phyloP scores from a whole-genome alignment of 2,113 vertebrate genomes.

The Pristiophorus japonicus region DNA sequence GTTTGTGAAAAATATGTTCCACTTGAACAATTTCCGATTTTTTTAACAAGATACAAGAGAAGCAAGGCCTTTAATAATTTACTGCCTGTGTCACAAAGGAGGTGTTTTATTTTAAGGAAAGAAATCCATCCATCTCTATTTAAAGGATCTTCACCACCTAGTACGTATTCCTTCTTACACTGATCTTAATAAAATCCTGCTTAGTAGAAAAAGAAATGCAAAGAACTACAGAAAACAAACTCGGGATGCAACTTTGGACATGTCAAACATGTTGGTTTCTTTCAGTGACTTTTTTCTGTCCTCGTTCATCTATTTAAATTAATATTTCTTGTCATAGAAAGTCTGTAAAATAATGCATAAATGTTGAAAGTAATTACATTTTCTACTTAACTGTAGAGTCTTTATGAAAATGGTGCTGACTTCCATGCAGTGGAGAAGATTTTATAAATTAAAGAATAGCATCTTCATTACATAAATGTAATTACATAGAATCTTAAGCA shows the following conservation, averaged over 20 bases:
- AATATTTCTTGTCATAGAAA: not conserved
- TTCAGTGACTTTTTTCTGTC: too few relatives aligned
- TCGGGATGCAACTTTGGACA: not conserved
- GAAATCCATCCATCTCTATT: not conserved
- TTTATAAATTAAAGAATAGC: too few relatives aligned
- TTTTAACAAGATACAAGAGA: not conserved
- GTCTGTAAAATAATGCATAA: not conserved
- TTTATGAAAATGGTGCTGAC: too few relatives aligned
- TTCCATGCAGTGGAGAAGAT: too few relatives aligned
- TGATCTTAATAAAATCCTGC: not conserved
- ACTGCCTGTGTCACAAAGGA: not conserved
- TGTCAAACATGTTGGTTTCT: too few relatives aligned
- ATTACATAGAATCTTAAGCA: too few relatives aligned
- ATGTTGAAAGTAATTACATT: too few relatives aligned
- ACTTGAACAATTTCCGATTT: not conserved
- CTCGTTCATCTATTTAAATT: too few relatives aligned
- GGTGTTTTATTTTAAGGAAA: not conserved
- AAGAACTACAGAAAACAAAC: not conserved
- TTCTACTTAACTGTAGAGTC: not conserved
- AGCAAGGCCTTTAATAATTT: not conserved
- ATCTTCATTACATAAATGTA: too few relatives aligned
- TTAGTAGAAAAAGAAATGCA: not conserved
- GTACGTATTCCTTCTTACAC: not conserved
- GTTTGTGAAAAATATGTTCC: not conserved
- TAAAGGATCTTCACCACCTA: not conserved